Base-by-base conservation (phyloP, 2,113 vertebrate genomes). In the Pagrus major region DNA sequence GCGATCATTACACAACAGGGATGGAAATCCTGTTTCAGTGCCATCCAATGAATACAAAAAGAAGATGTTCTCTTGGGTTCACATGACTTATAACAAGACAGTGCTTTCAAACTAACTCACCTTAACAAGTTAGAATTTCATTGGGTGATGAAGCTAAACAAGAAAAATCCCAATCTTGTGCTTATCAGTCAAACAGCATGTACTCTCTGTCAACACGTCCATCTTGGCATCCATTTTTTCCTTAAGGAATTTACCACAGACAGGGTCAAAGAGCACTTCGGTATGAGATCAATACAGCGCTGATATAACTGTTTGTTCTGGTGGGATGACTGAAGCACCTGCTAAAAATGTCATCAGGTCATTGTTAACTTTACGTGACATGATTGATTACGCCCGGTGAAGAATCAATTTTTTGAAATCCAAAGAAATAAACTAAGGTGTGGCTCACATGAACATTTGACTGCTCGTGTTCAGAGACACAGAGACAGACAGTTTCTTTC, bases 331-430 rank as follows among this genome's bases (percentile, higher is more conserved):
- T 66, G 59, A 81, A 9, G 59, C 2, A 1, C 55, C 44, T 47
- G 21, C 27, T 6, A 56, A 68, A 81, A 81, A 78, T 75, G 59
- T 29, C 55, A 82, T 59, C 29, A 76, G 64, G 31, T 59, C 39
- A 33, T 14, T 42, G 37, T 42, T 64, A 65, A 76, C 60, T 37
- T 33, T 29, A 56, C 1, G 3, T 60, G 65, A 64, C 52, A 11
- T 47, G 20, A 71, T 42, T 29, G 54, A 71, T 67, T 27, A 56
- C 12, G 1, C 63, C 33, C 25, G 31, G 33, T 21, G 27, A 20
- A 21, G 55, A 70, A 66, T 65, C 20, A 12, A 61, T 82, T 63
- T n/a, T n/a, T n/a, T 41, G 25, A 56, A 23, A 51, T 41, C 21
- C 7, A 10, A 18, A 33, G 18, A 37, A n/a, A 37, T 42, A 39